Evolutionary conservation across 92 coral and sea anemone species (phyloP).

Genomic region (Siderastrea radians): DNA sequence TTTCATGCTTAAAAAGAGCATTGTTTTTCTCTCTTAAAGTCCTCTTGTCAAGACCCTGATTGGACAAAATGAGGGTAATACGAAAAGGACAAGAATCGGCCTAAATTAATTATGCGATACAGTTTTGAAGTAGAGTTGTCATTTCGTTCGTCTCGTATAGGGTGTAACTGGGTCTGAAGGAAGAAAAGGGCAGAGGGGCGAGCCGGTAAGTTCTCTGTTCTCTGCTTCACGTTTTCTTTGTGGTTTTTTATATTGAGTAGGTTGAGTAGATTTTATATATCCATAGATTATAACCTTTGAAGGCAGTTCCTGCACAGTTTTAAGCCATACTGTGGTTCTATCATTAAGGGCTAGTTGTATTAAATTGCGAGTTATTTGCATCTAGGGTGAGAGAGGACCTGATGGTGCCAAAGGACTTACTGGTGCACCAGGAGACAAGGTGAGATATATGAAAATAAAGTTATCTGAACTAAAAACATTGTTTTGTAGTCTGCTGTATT

Average conservation of each 20-base stretch:
- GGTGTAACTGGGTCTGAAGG: constrained; percentile 38
- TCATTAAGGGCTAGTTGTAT: no score
- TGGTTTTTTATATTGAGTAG: not conserved
- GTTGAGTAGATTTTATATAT: not conserved
- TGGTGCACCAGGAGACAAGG: constrained; percentile 46
- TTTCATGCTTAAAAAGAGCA: no score
- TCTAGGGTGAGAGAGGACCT: constrained; percentile 43
- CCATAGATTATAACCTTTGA: no score
- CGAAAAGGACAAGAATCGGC: no score
- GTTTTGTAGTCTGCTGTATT: not conserved
- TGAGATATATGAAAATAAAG: not conserved
- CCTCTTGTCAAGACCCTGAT: no score
- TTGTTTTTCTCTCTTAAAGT: no score
- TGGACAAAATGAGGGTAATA: no score
- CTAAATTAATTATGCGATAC: no score
- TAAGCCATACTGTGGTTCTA: no score
- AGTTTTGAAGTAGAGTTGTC: not conserved
- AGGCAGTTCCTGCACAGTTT: no score
- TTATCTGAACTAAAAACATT: not conserved
- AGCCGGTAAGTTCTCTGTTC: constrained; percentile 1
- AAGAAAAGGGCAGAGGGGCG: constrained; percentile 36
- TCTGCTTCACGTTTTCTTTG: not conserved
- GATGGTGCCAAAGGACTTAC: constrained; percentile 29
- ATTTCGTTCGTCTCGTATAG: not conserved
- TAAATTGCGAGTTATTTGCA: no score